Percentiles rank a stretch among this genome's conserved stretches.
These are phyloP conservation scores for Aphelenchoides avenae DNA, from an alignment of 1,140 invertebrate genomes.

Conservation along the genomic window DNA sequence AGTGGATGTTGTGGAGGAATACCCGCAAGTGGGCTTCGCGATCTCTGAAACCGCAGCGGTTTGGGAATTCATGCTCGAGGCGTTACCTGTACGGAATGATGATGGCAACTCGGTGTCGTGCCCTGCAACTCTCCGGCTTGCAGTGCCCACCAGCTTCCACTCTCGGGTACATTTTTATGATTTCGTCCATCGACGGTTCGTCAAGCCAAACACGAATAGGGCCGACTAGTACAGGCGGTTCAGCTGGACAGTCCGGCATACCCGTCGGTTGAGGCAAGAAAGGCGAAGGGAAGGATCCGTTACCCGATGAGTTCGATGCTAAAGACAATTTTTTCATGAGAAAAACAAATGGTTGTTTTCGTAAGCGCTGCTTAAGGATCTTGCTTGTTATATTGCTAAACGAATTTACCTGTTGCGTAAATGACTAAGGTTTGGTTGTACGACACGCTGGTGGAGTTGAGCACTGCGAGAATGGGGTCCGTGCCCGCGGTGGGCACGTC, in stretches of 20 bases:
- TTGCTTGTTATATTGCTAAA: no score
- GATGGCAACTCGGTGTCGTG: slow-evolving; percentile 52
- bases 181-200: slow-evolving; percentile 30
- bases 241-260: slow-evolving; percentile 18
- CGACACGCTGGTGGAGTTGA: no score
- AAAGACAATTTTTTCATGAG: no score
- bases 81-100: slow-evolving; percentile 47
- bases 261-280: no score
- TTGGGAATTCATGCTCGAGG: background rate
- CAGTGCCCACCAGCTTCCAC: slow-evolving; percentile 53
- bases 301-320: no score
- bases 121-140: slow-evolving; percentile 39
- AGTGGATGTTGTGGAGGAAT: slow-evolving; percentile 57
- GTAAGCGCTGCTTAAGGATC: no score
- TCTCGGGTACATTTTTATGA: slow-evolving; percentile 47
- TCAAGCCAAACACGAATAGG: slow-evolving; percentile 55
- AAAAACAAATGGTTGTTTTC: no score
- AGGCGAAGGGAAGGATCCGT: no score
- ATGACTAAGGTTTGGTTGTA: no score
- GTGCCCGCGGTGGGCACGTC: no score
- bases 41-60: slow-evolving; percentile 23
- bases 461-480: no score
- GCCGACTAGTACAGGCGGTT: slow-evolving; percentile 41
- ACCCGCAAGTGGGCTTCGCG: slow-evolving; percentile 48
- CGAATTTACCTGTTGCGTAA: no score